phyloP scores from a whole-genome alignment of 2,113 vertebrate genomes.

The Takifugu flavidus region DNA sequence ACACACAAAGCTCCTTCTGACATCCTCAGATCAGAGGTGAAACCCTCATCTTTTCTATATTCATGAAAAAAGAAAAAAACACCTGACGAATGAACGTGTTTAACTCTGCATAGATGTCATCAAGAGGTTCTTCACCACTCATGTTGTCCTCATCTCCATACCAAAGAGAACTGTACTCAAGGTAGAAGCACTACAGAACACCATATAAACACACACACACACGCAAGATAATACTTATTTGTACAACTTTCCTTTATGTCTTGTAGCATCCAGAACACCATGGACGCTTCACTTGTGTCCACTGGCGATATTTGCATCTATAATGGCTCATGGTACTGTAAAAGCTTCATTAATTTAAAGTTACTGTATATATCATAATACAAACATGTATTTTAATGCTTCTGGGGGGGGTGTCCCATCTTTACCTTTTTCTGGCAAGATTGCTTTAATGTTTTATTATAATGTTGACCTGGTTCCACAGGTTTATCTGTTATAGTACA shows the following conservation, averaged over 20 bases:
- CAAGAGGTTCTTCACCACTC: constrained; percentile 75
- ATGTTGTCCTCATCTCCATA: constrained; percentile 69
- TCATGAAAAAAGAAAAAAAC: not conserved
- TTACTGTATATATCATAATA: no score
- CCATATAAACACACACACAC: not conserved
- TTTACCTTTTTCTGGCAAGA: no score
- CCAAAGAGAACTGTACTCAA: constrained; percentile 81
- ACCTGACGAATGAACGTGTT: not conserved
- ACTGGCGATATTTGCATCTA: constrained; percentile 48
- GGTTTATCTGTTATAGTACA: no score
- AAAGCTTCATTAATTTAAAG: not conserved
- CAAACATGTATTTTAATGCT: not conserved
- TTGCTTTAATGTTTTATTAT: no score
- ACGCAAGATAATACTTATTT: not conserved
- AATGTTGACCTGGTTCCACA: no score
- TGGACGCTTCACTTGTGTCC: constrained; percentile 56
- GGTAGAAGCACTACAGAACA: constrained; percentile 61
- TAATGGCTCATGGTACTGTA: constrained; percentile 63
- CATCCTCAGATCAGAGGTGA: constrained; percentile 80
- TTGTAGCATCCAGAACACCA: constrained; percentile 49
- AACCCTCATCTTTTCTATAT: not conserved
- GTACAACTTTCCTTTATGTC: not conserved
- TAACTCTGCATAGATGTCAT: constrained; percentile 69
- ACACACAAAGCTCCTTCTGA: constrained; percentile 78
- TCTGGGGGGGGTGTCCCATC: not conserved